These are phyloP conservation scores for Drosophila dives DNA, from an alignment of 2,888 invertebrate genomes.

Conservation along the genomic window DNA sequence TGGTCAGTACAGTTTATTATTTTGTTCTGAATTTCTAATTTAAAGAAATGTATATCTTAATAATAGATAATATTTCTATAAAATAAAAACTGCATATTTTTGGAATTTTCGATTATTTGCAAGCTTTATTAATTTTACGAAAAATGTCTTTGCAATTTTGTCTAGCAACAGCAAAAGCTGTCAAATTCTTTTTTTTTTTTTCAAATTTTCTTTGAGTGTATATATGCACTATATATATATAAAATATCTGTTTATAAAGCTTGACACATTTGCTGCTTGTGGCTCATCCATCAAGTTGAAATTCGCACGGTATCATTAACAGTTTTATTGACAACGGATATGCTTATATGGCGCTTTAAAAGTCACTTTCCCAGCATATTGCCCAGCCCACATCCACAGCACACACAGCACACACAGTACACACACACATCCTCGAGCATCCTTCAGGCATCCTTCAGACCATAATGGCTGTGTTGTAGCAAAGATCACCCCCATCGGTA, in stretches of 20 bases:
- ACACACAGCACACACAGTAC: conserved; percentile 51
- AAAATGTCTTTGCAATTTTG: accelerated
- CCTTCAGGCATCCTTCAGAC: conserved; percentile 43
- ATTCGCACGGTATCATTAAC: conserved; percentile 73
- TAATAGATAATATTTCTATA: background rate
- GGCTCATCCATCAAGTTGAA: conserved; percentile 61
- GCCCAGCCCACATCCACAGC: conserved; percentile 53
- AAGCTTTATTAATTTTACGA: background rate
- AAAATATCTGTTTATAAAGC: background rate
- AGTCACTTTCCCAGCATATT: conserved; percentile 79
- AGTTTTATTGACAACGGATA: conserved; percentile 75
- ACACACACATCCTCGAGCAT: conserved; percentile 46
- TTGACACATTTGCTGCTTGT: conserved; percentile 24
- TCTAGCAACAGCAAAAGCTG: background rate
- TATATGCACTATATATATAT: background rate
- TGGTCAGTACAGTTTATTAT: background rate
- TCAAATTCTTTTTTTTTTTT: background rate
- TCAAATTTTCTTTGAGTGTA: background rate
- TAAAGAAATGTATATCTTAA: background rate
- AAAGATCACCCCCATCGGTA: conserved; percentile 71
- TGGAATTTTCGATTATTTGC: background rate
- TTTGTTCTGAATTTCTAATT: background rate
- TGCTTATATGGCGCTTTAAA: conserved; percentile 70
- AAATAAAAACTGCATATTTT: background rate
- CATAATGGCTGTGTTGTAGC: background rate